Percentiles rank a stretch among this genome's conserved stretches.
Evolutionary conservation across 2,797 vertebrate species (phyloP).

Genomic region (Smutsia temminckii): DNA sequence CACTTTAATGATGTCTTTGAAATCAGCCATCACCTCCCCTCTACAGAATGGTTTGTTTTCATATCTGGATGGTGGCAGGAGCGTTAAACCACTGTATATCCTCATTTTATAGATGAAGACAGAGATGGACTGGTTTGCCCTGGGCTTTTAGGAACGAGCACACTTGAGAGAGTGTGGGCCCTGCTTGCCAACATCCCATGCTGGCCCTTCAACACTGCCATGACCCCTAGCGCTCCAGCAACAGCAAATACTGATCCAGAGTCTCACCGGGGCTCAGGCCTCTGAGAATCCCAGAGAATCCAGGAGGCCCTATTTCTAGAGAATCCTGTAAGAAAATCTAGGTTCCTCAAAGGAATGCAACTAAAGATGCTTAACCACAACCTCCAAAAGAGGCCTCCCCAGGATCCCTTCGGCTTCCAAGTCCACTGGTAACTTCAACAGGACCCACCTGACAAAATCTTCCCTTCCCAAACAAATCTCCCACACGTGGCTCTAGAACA

Average conservation of each 20-base stretch:
- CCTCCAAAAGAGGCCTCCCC: background rate
- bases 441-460: background rate
- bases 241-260: background rate
- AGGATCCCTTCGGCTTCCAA: background rate
- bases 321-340: background rate
- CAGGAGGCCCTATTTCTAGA: background rate
- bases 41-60: background rate
- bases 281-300: no score
- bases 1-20: background rate
- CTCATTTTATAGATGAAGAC: background rate
- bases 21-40: slow-evolving; percentile 6
- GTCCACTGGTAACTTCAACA: background rate
- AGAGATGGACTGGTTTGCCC: background rate
- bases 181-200: background rate
- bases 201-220: background rate
- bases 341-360: background rate
- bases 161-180: background rate
- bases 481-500: background rate
- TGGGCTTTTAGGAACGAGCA: background rate
- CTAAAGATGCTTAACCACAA: background rate
- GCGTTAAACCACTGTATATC: background rate
- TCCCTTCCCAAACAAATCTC: background rate
- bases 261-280: background rate
- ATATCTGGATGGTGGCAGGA: background rate
- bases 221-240: background rate